A percentile compares a stretch with the other conserved stretches of the same genome.
These are phyloP conservation scores for Ara ararauna DNA, from an alignment of 2,797 vertebrate species.

Conservation along the genomic window DNA sequence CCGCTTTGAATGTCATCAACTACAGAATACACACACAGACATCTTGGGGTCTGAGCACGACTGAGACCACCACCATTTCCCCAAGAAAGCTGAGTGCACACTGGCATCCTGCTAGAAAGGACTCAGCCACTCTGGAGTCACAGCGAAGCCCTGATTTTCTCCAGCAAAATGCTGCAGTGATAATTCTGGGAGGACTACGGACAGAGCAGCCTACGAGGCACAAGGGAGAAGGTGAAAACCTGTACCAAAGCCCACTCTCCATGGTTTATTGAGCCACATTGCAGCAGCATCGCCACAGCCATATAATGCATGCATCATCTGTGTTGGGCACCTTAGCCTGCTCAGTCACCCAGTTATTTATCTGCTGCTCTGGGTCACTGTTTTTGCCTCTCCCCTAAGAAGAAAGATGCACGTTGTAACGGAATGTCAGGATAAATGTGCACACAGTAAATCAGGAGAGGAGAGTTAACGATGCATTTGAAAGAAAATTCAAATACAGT, in stretches of 20 bases:
- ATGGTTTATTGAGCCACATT: neutral
- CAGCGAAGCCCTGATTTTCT: neutral
- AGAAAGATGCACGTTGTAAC: neutral
- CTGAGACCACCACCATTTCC: neutral
- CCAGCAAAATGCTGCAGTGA: neutral
- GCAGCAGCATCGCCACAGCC: neutral
- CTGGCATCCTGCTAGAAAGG: neutral
- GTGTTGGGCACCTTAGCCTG: neutral
- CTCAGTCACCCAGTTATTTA: rapidly evolving
- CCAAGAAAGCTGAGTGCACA: neutral
- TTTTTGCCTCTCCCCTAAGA: neutral
- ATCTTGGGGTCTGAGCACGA: neutral
- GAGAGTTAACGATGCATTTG: conserved; percentile 12
- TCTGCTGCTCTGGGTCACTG: neutral
- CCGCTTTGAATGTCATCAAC: neutral
- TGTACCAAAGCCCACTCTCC: neutral
- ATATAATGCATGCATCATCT: rapidly evolving
- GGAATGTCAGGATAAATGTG: rapidly evolving
- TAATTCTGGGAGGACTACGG: neutral
- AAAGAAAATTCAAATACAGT: conserved; percentile 23
- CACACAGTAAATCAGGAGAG: neutral
- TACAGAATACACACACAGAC: neutral
- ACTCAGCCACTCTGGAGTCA: neutral
- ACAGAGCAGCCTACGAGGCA: neutral
- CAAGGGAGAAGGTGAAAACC: neutral